These are phyloP conservation scores for Ctenoplectra terminalis DNA, from an alignment of 1,140 invertebrate genomes.

Conservation along the genomic window DNA sequence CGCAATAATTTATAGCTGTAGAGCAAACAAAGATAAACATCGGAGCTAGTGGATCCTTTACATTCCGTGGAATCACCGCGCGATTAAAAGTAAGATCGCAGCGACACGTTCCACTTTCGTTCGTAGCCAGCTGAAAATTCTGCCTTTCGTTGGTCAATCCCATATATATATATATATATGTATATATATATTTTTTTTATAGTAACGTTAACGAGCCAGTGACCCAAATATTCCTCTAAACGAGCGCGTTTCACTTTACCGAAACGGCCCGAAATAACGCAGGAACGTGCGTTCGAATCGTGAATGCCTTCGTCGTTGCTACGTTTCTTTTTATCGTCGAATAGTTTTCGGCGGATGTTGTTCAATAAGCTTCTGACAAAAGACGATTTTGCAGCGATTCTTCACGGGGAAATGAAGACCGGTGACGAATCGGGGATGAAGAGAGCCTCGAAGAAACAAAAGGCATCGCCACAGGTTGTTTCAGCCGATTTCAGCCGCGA, in stretches of 20 bases:
- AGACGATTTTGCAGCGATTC: not conserved
- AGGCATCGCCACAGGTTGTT: not conserved
- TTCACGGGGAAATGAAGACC: not conserved
- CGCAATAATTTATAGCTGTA: not conserved
- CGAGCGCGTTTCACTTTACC: conserved; percentile 18
- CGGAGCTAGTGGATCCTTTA: too few species aligned
- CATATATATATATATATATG: too few species aligned
- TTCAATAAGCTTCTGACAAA: not conserved
- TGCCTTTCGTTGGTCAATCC: conserved; percentile 12
- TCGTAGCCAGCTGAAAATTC: conserved; percentile 44
- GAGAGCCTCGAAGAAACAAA: conserved; percentile 1
- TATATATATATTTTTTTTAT: too few species aligned
- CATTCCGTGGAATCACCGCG: conserved; percentile 33
- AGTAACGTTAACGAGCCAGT: conserved; percentile 7
- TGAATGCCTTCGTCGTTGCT: not conserved
- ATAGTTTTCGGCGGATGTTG: not conserved
- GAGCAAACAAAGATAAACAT: not conserved
- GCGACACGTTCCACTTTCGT: conserved; percentile 59
- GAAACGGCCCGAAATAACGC: not conserved
- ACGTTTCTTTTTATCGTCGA: too few species aligned
- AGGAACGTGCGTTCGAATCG: not conserved
- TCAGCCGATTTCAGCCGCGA: not conserved
- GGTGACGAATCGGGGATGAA: not conserved
- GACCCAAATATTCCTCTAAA: conserved; percentile 29
- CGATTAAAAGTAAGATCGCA: conserved; percentile 45